Evolutionary conservation across 1,140 invertebrate species (phyloP), one percentile per base, ranked within the genome.

Genomic region (Pomacea maculata): DNA sequence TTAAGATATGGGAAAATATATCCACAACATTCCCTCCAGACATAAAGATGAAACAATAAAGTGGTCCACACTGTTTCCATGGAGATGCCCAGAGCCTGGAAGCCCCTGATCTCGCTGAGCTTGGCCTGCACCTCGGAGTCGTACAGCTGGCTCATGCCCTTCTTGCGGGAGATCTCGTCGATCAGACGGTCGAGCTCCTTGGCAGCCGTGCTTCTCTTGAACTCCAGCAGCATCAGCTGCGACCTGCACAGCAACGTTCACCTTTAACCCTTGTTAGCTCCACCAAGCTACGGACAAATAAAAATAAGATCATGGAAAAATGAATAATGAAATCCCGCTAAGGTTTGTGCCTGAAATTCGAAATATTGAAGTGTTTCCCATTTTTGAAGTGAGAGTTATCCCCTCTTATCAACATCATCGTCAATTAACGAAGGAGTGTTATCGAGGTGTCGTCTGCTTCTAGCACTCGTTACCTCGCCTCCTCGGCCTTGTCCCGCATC

Each of bases 161-260:
- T 84, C 75, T 87, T 87, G 64, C 83, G 85, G 14, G 81, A 68
- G 19, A 89, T 75, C 61, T 90, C 89, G 45, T 85, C 83, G 9
- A 78, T 81, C 65, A 90, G 75, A 25, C 88, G 78, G 15, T 88
- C 86, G 14, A 89, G 72, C 70, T 90, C 88, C 68, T 89, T 88
- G 61, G 82, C 76, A 45, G 85, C 85, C 12, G 83, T 90, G 65
- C 88, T 85, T 68, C 87, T 75, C 79, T 90, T 90, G 81, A 90
- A 89, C 72, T 90, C 89, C 7, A 87, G 81, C 81, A 90, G 64
- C 89, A 90, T 89, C 75, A 90, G 75, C 81, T 89, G 86, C 0
- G 87, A 88, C 80, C 89, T 90, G 77, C 57, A 61, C 57, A 61
- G 57, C 8, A 61, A 11, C 57, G 9, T 11, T 61, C 34, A 45